These are phyloP conservation scores for Edolisoma coerulescens DNA, from an alignment of 2,113 vertebrate genomes.

Conservation along the genomic window DNA sequence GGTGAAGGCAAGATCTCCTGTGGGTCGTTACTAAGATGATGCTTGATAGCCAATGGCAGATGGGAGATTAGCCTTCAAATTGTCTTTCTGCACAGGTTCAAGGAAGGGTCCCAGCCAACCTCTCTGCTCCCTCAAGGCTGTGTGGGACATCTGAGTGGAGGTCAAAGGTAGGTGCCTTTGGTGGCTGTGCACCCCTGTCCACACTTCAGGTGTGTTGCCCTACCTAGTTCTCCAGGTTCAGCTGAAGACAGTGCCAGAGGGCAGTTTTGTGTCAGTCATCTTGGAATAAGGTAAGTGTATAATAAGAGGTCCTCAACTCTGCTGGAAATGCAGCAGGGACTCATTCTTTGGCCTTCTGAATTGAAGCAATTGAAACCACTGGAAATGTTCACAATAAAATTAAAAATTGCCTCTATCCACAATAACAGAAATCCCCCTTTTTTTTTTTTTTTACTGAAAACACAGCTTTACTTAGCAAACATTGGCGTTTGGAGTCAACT, in stretches of 20 bases:
- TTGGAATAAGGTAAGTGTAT: background rate
- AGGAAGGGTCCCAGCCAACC: background rate
- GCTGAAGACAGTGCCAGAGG: background rate
- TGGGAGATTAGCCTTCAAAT: background rate
- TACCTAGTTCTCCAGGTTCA: background rate
- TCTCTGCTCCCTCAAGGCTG: background rate
- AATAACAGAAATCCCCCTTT: background rate
- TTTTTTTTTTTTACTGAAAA: background rate
- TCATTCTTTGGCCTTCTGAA: background rate
- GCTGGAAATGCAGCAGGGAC: background rate
- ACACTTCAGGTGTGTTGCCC: background rate
- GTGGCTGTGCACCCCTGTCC: background rate
- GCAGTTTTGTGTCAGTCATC: background rate
- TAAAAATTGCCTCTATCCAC: background rate
- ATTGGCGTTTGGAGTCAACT: background rate
- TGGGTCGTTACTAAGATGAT: background rate
- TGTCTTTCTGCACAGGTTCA: background rate
- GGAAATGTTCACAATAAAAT: slow-evolving; percentile 22
- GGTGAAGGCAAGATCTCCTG: background rate
- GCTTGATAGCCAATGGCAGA: background rate
- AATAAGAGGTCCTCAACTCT: background rate
- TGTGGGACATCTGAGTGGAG: background rate
- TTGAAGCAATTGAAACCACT: background rate
- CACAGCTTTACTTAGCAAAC: background rate
- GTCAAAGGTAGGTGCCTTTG: no score